Conservation (phyloP, 2,888 invertebrate species). For the Diabrotica balteata region DNA sequence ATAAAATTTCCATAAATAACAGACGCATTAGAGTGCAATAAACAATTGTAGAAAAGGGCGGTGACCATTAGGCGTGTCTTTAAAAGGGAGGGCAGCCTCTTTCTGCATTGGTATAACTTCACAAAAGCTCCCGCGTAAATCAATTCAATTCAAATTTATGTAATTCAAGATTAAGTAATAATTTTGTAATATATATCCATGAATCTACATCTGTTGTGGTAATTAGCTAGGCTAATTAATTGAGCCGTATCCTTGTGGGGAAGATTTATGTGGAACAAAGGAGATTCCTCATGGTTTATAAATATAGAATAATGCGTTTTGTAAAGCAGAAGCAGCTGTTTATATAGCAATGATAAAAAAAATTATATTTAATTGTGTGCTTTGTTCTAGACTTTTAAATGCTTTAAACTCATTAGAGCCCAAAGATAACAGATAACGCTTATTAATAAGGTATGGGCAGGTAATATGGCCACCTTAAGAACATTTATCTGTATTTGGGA, state of each 20-base stretch:
- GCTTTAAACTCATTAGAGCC: too few relatives aligned
- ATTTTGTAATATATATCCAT: neutral
- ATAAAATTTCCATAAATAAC: neutral
- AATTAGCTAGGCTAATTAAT: neutral
- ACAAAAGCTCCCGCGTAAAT: neutral
- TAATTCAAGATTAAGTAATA: constrained; percentile 5
- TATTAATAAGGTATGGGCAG: too few relatives aligned
- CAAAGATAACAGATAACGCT: too few relatives aligned
- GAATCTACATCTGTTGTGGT: neutral
- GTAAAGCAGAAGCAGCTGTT: too few relatives aligned
- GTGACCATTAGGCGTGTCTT: constrained; percentile 5
- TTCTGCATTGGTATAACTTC: constrained; percentile 3
- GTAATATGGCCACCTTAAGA: too few relatives aligned
- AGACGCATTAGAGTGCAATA: neutral
- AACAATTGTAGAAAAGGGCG: constrained; percentile 7
- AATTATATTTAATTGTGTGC: too few relatives aligned
- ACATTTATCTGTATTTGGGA: too few relatives aligned
- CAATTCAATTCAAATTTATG: neutral
- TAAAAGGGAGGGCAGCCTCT: neutral
- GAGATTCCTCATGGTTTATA: neutral
- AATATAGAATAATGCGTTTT: neutral
- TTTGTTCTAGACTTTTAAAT: too few relatives aligned
- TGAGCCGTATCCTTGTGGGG: neutral
- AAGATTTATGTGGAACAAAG: neutral
- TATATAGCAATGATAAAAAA: too few relatives aligned